phyloP scores from a whole-genome alignment of 2,797 vertebrate species.

The Myotis planiceps region DNA sequence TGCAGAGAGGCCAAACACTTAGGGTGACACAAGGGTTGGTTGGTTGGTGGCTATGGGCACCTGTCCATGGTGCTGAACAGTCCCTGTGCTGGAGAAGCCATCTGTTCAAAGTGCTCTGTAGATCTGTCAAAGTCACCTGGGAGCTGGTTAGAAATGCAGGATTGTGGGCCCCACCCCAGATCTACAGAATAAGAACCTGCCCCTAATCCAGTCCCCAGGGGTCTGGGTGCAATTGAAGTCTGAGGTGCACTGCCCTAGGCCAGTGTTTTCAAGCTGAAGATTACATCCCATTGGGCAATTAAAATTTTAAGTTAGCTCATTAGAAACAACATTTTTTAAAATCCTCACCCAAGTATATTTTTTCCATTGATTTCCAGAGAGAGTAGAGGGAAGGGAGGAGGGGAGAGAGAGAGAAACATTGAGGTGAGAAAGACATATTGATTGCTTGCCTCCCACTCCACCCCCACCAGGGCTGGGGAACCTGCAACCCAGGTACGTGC shows the following conservation, averaged over 20 bases:
- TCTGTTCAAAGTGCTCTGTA: not conserved
- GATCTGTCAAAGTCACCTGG: not conserved
- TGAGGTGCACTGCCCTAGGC: not conserved
- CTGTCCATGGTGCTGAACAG: slow-evolving; percentile 74
- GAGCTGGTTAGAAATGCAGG: not conserved
- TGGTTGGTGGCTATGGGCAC: not conserved
- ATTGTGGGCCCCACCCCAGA: not conserved
- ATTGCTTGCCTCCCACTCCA: too few relatives aligned
- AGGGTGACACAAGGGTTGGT: not conserved
- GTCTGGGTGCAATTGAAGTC: not conserved
- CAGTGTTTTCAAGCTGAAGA: not conserved
- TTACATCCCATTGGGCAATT: not conserved
- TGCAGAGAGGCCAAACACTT: not conserved
- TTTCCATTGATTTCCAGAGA: too few relatives aligned
- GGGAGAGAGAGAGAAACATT: too few relatives aligned
- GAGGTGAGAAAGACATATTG: too few relatives aligned
- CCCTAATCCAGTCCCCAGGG: not conserved
- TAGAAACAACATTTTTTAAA: not conserved
- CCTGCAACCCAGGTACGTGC: too few relatives aligned
- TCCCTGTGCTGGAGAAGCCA: not conserved
- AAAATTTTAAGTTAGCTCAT: not conserved
- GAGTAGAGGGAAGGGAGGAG: too few relatives aligned
- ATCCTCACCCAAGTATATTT: too few relatives aligned
- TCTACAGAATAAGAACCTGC: slow-evolving; percentile 12
- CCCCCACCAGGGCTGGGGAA: too few relatives aligned